phyloP scores from a whole-genome alignment of 2,888 invertebrate genomes.

The Chymomyza fuscimana region DNA sequence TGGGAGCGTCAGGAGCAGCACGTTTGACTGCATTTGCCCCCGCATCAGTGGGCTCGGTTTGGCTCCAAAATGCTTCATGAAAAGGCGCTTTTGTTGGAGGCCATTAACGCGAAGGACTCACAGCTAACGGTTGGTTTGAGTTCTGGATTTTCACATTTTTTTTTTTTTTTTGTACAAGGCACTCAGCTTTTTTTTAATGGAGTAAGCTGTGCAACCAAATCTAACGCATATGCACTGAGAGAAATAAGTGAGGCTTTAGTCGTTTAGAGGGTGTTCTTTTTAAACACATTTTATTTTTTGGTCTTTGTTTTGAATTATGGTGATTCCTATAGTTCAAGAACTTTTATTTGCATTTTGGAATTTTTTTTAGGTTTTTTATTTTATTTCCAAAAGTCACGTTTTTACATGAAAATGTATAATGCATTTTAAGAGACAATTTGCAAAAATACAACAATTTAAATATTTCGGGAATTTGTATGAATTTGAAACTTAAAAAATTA shows the following conservation, averaged over 20 bases:
- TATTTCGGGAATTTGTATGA: no score
- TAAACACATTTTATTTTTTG: neutral
- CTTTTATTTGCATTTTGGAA: no score
- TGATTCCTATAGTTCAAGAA: no score
- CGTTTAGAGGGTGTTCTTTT: neutral
- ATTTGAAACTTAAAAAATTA: no score
- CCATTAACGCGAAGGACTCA: constrained; percentile 13
- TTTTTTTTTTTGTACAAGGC: neutral
- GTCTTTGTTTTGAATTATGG: neutral
- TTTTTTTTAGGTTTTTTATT: no score
- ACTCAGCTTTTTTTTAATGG: neutral
- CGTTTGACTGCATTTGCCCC: neutral
- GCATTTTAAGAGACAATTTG: no score
- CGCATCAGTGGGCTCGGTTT: neutral
- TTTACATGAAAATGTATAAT: no score
- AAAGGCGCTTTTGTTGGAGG: constrained; percentile 8
- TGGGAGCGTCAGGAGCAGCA: neutral
- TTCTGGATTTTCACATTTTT: neutral
- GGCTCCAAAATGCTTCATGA: neutral
- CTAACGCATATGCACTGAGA: constrained; percentile 2
- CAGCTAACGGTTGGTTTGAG: neutral
- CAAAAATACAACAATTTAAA: no score
- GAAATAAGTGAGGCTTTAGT: neutral
- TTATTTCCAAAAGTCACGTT: no score
- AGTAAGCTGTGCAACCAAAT: neutral